Percentiles rank a stretch among this genome's conserved stretches.
These are phyloP conservation scores for Lagenorhynchus albirostris DNA, from an alignment of 2,113 vertebrate species.

Conservation along the genomic window DNA sequence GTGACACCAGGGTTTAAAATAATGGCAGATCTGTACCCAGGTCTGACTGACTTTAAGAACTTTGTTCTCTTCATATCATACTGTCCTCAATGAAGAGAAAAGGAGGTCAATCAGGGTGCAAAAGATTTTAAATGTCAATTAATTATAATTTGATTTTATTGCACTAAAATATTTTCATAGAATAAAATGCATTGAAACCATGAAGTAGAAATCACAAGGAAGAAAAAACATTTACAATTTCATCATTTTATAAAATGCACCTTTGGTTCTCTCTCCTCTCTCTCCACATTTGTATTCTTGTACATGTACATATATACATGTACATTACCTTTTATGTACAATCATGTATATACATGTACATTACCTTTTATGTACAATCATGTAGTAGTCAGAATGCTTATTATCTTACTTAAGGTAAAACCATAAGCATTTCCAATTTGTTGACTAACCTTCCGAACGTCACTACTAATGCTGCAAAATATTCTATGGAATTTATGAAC, in stretches of 20 bases:
- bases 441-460: neutral
- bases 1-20: neutral
- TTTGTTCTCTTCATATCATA: neutral
- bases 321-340: neutral
- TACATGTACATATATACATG: neutral
- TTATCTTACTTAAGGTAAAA: neutral
- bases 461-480: neutral
- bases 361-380: neutral
- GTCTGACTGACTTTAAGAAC: neutral
- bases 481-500: neutral
- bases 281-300: neutral
- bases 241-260: neutral
- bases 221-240: neutral
- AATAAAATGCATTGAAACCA: neutral
- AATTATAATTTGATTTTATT: slow-evolving; percentile 5
- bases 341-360: neutral
- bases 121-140: neutral
- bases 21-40: neutral
- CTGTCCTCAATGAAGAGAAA: neutral
- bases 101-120: neutral
- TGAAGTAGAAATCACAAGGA: neutral
- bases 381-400: neutral
- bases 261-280: neutral
- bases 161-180: neutral
- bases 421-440: neutral